These are phyloP conservation scores for Drosophila nigromelanica DNA, from an alignment of 1,140 invertebrate species.

Conservation along the genomic window DNA sequence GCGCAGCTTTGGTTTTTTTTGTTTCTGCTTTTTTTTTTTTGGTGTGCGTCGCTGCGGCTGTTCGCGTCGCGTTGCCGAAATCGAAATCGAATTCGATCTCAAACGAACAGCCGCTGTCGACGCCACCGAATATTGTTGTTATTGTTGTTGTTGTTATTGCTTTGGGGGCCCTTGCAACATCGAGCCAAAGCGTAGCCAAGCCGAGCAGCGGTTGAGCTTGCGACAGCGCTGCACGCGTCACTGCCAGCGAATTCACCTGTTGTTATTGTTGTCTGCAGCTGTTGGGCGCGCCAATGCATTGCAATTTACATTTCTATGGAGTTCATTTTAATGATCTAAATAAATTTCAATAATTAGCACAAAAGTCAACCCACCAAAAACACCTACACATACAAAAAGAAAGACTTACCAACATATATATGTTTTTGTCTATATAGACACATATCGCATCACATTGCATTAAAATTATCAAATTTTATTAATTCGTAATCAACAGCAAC, in stretches of 20 bases:
- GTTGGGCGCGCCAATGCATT: conserved; percentile 28
- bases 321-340: conserved; percentile 33
- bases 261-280: conserved; percentile 43
- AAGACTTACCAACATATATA: conserved; percentile 10
- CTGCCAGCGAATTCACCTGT: conserved; percentile 55
- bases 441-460: conserved; percentile 35
- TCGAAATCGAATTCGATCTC: conserved; percentile 70
- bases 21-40: conserved; percentile 46
- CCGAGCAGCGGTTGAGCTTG: conserved; percentile 41
- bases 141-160: conserved; percentile 25
- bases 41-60: conserved; percentile 53
- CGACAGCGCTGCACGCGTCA: conserved; percentile 48
- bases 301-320: conserved; percentile 42
- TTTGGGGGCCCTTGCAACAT: conserved; percentile 61
- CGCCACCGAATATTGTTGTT: conserved; percentile 11
- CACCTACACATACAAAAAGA: conserved; percentile 4
- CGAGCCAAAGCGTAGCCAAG: conserved; percentile 29
- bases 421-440: background rate
- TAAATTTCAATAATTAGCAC: conserved; percentile 32
- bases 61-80: conserved; percentile 31
- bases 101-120: conserved; percentile 12
- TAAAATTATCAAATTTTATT: conserved; percentile 63
- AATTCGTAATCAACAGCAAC: conserved; percentile 57
- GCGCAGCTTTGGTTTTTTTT: conserved; percentile 58
- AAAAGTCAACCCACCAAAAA: conserved; percentile 16